A percentile compares a stretch with the other conserved stretches of the same genome.
Conservation (phyloP, 1,140 invertebrate species). For the Lordiphosa mommai region DNA sequence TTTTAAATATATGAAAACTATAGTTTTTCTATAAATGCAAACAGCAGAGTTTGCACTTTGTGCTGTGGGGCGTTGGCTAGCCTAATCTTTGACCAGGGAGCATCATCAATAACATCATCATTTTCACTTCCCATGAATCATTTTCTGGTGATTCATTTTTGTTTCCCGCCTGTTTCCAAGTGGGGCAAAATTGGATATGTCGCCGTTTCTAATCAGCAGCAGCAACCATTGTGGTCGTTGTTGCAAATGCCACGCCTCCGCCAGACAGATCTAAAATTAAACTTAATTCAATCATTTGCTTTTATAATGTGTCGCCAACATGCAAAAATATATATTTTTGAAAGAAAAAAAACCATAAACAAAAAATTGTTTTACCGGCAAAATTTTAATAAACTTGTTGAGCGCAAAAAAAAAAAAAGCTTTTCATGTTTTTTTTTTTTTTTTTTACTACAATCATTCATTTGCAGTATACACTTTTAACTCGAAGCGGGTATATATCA, state of each 20-base stretch:
- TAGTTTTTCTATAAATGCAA: too few relatives aligned
- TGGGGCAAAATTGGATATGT: slow-evolving; percentile 46
- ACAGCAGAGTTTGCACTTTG: neutral
- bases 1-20: too few relatives aligned
- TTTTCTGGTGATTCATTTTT: slow-evolving; percentile 10
- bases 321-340: slow-evolving; percentile 2
- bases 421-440: slow-evolving; percentile 5
- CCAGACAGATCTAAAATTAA: slow-evolving; percentile 22
- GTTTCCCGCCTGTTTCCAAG: neutral
- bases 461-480: slow-evolving; percentile 6
- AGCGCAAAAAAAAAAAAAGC: slow-evolving; percentile 10
- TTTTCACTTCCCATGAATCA: slow-evolving; percentile 33
- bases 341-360: neutral
- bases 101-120: neutral
- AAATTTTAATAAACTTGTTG: slow-evolving; percentile 27
- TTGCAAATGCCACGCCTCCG: slow-evolving; percentile 1
- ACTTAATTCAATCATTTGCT: slow-evolving; percentile 54
- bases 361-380: slow-evolving; percentile 25
- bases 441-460: slow-evolving; percentile 36
- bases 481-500: too few relatives aligned
- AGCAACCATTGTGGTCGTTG: neutral
- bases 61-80: too few relatives aligned
- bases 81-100: too few relatives aligned
- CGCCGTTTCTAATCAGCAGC: slow-evolving; percentile 63
- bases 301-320: neutral